These are phyloP conservation scores for Zaprionus ghesquierei DNA, from an alignment of 1,140 invertebrate genomes.

Conservation along the genomic window DNA sequence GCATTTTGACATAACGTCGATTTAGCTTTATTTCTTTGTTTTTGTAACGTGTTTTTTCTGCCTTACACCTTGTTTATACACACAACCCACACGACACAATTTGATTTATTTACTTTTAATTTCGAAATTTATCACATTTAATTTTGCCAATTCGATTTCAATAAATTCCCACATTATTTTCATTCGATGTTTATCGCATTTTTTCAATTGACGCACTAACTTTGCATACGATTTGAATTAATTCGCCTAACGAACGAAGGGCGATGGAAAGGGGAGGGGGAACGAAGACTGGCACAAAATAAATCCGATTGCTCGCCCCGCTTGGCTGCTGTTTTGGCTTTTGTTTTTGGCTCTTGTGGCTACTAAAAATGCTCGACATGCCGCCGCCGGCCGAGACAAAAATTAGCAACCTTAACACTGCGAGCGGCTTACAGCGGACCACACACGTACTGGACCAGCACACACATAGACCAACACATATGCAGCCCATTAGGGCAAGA, in stretches of 20 bases:
- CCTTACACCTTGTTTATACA: neutral
- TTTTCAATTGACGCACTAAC: constrained; percentile 20
- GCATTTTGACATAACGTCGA: neutral
- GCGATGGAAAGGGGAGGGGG: neutral
- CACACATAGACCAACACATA: constrained; percentile 45
- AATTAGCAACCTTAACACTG: constrained; percentile 66
- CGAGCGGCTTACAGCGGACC: constrained; percentile 44
- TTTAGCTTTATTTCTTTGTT: constrained; percentile 6
- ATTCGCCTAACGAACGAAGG: constrained; percentile 28
- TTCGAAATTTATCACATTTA: constrained; percentile 1
- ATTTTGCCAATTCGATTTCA: constrained; percentile 15
- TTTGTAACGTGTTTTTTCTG: neutral
- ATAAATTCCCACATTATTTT: constrained; percentile 11
- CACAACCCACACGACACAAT: neutral
- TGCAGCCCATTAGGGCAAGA: constrained; percentile 74
- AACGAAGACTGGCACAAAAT: neutral
- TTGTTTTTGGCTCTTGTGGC: constrained; percentile 12
- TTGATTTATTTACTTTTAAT: neutral
- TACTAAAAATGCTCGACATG: constrained; percentile 71
- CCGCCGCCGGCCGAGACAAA: constrained; percentile 61
- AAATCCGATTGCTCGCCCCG: constrained; percentile 51
- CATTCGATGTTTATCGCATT: constrained; percentile 14
- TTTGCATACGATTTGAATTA: constrained; percentile 36
- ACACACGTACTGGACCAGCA: constrained; percentile 41
- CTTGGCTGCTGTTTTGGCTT: constrained; percentile 18